phyloP scores from a whole-genome alignment of 2,797 vertebrate genomes.

The Anas bernieri region DNA sequence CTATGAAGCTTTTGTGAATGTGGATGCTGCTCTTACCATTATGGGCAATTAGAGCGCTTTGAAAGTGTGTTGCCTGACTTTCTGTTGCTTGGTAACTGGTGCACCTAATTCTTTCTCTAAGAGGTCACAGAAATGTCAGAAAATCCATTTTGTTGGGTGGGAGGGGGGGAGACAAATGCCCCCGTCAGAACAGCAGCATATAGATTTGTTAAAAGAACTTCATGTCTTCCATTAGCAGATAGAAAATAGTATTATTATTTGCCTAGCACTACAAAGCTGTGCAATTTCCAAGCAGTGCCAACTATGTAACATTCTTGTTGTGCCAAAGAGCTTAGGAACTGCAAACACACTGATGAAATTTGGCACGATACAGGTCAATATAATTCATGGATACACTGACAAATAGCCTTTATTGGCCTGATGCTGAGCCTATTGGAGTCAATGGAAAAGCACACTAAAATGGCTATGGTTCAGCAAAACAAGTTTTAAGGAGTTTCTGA shows the following conservation, averaged over 20 bases:
- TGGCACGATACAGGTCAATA: slow-evolving; percentile 23
- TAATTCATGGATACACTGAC: slow-evolving; percentile 17
- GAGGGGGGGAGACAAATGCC: background rate
- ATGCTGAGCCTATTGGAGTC: background rate
- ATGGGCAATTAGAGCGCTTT: slow-evolving; percentile 63
- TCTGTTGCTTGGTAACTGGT: slow-evolving; percentile 80
- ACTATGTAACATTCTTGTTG: background rate
- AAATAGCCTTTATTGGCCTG: slow-evolving; percentile 8
- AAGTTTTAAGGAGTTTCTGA: slow-evolving; percentile 5
- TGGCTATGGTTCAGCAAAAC: background rate
- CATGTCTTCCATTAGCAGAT: slow-evolving; percentile 2
- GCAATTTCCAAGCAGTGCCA: background rate
- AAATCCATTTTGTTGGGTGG: slow-evolving; percentile 45
- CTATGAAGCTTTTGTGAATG: slow-evolving; percentile 17
- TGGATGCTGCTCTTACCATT: slow-evolving; percentile 27
- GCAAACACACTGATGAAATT: slow-evolving; percentile 40
- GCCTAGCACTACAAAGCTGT: background rate
- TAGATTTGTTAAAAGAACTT: slow-evolving; percentile 41
- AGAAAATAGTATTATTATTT: slow-evolving; percentile 33
- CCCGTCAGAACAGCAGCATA: slow-evolving; percentile 25
- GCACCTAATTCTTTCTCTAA: slow-evolving; percentile 79
- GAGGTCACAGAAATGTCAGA: slow-evolving; percentile 80
- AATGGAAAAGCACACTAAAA: background rate
- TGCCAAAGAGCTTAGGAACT: slow-evolving; percentile 43
- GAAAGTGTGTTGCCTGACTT: slow-evolving; percentile 65